Base-by-base conservation (phyloP, 2,797 vertebrate genomes). In the Ptychadena robeensis region DNA sequence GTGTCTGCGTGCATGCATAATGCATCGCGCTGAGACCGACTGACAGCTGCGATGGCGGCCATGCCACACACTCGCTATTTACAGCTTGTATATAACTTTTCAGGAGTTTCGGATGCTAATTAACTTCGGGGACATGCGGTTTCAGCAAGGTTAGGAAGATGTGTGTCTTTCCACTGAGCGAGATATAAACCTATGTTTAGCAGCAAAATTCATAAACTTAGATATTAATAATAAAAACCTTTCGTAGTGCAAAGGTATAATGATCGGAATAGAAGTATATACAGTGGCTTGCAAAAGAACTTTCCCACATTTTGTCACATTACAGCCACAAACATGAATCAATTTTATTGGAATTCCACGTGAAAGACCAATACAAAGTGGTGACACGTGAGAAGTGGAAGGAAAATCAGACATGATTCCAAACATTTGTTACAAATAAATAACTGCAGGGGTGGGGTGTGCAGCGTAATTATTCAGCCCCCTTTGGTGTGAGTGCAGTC, bases 1-100 rank as follows among this genome's bases (percentile, higher is more conserved):
- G 61, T 61, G 32, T 79, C 37, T 40, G 34, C 8, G 25, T 30
- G n/a, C 27, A 63, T 61, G 76, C 48, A 80, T 84, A 73, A 73
- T 79, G 32, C 38, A 79, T 74, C 14, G 40, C 28, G 44, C 37
- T 79, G 68, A 68, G 48, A 28, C 59, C 10, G 28, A 9, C 69
- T 73, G 82, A 72, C 37, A 73, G 11, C 15, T 44, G 57, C 59
- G 9, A 53, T 32, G 9, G 63, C 63, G 22, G 65, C 28, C 28
- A 77, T 22, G 61, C 64, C 8, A 27, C 37, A 48, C 48, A 66
- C 10, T 22, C 25, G 12, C 0, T 27, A n/a, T 37, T 30, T n/a
- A n/a, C 73, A 74, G 73, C 32, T 10, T 63, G 57, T 63, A 25
- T 28, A 40, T 30, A 28, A 34, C 28, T 30, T 48, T 25, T 32